Conservation (phyloP, 2,888 invertebrate genomes). For the Scaeva pyrastri region DNA sequence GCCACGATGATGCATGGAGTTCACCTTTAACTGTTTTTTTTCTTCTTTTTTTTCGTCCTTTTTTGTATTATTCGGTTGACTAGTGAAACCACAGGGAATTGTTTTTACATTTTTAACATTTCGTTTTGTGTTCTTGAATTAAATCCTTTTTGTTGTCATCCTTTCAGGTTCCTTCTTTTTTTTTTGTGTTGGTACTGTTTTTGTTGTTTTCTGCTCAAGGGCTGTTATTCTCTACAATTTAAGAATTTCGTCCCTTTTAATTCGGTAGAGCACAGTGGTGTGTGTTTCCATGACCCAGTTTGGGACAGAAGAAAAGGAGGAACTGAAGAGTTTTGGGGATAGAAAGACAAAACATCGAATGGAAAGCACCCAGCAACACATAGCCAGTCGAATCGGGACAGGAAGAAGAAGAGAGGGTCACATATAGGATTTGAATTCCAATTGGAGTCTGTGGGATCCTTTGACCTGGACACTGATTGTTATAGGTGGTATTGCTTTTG, state of each 20-base stretch:
- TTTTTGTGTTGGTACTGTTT: background rate
- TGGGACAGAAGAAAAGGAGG: slow-evolving; percentile 33
- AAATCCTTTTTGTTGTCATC: slow-evolving; percentile 66
- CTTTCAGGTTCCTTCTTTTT: background rate
- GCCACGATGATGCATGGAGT: slow-evolving; percentile 65
- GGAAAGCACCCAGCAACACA: slow-evolving; percentile 25
- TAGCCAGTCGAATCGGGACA: background rate
- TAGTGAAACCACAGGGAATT: slow-evolving; percentile 63
- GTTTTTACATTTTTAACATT: slow-evolving; percentile 68
- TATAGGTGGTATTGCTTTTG: slow-evolving; percentile 38
- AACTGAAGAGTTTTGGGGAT: slow-evolving; percentile 37
- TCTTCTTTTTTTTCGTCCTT: too few species aligned
- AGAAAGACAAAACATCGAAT: slow-evolving; percentile 63
- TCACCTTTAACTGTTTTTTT: slow-evolving; percentile 57
- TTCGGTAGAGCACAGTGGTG: slow-evolving; percentile 31
- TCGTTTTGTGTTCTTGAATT: slow-evolving; percentile 62
- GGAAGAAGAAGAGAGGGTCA: too few species aligned
- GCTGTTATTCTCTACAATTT: slow-evolving; percentile 45
- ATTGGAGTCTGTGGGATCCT: slow-evolving; percentile 67
- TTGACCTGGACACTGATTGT: slow-evolving; percentile 74
- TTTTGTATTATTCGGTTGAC: slow-evolving; percentile 49
- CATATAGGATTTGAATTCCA: slow-evolving; percentile 68
- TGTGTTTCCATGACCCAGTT: slow-evolving; percentile 72
- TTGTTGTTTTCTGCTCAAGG: slow-evolving; percentile 38
- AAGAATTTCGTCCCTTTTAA: slow-evolving; percentile 49